Evolutionary conservation across 2,888 invertebrate genomes (phyloP), one percentile per base, ranked within the genome.

Genomic region (Periphyllus acericola): DNA sequence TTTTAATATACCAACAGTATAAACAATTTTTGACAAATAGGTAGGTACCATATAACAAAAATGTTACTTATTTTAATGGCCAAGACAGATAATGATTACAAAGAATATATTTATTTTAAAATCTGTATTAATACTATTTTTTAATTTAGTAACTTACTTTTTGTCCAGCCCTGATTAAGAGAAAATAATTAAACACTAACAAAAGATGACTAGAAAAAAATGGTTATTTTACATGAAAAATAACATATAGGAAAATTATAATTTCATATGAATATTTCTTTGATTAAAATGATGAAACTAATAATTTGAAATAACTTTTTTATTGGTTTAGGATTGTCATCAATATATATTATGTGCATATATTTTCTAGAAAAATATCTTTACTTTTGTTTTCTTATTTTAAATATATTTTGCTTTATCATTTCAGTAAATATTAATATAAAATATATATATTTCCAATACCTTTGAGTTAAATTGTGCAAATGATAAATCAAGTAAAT

Each of bases 181-280:
- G 25, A 83, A 40, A n/a, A 60, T 21, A 83, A 83, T 75, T 21
- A 60, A 6, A 66, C 1, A 75, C 11, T 74, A 83, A 83, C 55
- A 36, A 74, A 68, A 68, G 8, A 76, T 84, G 84, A 84, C 84
- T 84, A 84, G 84, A 84, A 84, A 84, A 84, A 46, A 76, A 25
- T 46, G 76, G 76, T 74, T 34, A 9, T 32, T 76, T 76, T 68
- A 34, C 17, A 66, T 17, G 17, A 66, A 76, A 66, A 84, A 40
- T 66, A 36, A 75, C 32, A 46, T 29, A 36, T 1, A 60, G 55
- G 55, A 83, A 83, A 74, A 60, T 25, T 74, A 5, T 1, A 36
- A 74, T n/a, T 72, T 40, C 4, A 36, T 14, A 9, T 55, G 8
- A 25, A 83, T n/a, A 83, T 19, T 34, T 55, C 0, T 34, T 21